Base-by-base conservation (phyloP, 2,797 vertebrate species). In the Cercopithecus diana region DNA sequence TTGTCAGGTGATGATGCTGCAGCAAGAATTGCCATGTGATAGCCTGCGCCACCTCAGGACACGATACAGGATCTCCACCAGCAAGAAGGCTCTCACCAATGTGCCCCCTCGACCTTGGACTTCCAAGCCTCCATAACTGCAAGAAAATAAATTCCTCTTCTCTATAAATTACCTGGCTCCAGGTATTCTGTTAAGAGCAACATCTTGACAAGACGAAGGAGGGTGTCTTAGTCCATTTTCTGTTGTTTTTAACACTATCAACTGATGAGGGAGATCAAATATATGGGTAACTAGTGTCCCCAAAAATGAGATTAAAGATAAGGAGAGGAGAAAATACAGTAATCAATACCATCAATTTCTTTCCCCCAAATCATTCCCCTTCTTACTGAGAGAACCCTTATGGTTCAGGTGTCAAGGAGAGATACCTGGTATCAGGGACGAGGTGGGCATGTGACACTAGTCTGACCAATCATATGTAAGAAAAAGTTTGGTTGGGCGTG, bases 21-120 rank as follows among this genome's bases (percentile, higher is more conserved):
- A 64, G 30, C 2, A 3, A 15, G 6, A 64, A 7, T 64, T 0
- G 0, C 14, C 61, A 17, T 17, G 61, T 64, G 61, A 64, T 33
- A 7, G 61, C 61, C 61, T 33, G 61, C 0, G 14, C 30, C 61
- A 33, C 61, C 61, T 64, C 61, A 15, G 61, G 30, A 64, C 28
- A 5, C 15, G 30, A 64, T 7, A 33, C 61, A 64, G 61, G 28
- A 61, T 30, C 3, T 0, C 30, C 61, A 33, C 14, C 61, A 17
- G 61, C 30, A 64, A 64, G 61, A 33, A 33, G 61, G 3, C 30
- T 64, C 30, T 64, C 61, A 64, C 61, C 30, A 6, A 7, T 33
- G 61, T 13, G 13, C 14, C 30, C 5, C 30, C 7, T 33, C 3
- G 0, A 64, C 30, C 30, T 15, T 64, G 13, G 30, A 64, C 61